A percentile compares a stretch with the other conserved stretches of the same genome.
phyloP scores from a whole-genome alignment of 2,888 invertebrate genomes.

The Seira sanloemensis region DNA sequence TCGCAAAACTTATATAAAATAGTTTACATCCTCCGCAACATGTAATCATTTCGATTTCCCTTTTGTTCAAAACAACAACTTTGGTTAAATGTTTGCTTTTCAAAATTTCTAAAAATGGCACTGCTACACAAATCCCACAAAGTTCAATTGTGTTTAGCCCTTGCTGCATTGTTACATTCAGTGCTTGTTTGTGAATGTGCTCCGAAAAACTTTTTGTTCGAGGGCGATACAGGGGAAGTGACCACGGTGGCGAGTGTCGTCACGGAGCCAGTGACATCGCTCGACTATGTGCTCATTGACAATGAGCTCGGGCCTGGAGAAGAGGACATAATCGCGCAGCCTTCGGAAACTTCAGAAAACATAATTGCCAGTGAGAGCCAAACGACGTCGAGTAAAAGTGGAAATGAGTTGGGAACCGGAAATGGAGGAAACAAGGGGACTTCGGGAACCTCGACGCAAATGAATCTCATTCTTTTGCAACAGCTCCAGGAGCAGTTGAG shows the following conservation, averaged over 20 bases:
- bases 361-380: slow-evolving; percentile 42
- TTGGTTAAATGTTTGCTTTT: background rate
- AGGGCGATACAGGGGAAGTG: background rate
- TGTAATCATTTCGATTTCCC: slow-evolving; percentile 57
- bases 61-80: slow-evolving; percentile 29
- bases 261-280: slow-evolving; percentile 7
- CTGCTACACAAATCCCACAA: background rate
- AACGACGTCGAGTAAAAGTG: slow-evolving; percentile 3
- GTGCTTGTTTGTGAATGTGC: slow-evolving; percentile 9
- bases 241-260: background rate
- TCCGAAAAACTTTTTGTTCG: slow-evolving; percentile 35
- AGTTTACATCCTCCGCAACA: background rate
- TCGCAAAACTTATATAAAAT: slow-evolving; percentile 42
- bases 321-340: slow-evolving; percentile 18
- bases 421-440: background rate
- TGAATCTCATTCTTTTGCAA: slow-evolving; percentile 35
- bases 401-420: background rate
- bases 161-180: background rate
- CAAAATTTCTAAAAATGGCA: background rate
- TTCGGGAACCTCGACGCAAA: background rate
- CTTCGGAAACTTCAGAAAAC: slow-evolving; percentile 25
- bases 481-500: slow-evolving; percentile 28
- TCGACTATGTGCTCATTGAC: slow-evolving; percentile 22
- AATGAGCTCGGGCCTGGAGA: background rate
- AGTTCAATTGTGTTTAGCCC: background rate